These are phyloP conservation scores for Corythoichthys haematopterus DNA, from an alignment of 2,113 vertebrate species.

Conservation along the genomic window DNA sequence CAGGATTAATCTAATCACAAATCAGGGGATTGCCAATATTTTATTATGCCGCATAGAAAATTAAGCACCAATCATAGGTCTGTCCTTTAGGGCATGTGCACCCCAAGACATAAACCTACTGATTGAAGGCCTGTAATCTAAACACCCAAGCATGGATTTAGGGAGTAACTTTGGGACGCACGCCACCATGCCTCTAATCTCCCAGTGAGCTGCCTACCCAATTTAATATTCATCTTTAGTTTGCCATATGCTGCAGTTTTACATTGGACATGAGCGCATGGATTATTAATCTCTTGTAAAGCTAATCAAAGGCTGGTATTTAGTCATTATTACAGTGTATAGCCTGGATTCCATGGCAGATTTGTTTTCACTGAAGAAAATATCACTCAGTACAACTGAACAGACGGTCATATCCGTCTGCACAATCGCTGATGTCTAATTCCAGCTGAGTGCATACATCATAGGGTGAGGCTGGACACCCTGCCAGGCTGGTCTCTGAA, in stretches of 20 bases:
- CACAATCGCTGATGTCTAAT: slow-evolving; percentile 1
- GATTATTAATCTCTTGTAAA: slow-evolving; percentile 43
- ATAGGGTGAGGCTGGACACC: slow-evolving; percentile 7
- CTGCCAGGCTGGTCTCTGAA: slow-evolving; percentile 7
- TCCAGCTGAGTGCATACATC: slow-evolving; percentile 29
- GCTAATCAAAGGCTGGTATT: slow-evolving; percentile 50
- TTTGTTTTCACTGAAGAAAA: neutral
- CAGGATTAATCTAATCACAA: slow-evolving; percentile 58
- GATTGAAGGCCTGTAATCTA: slow-evolving; percentile 52
- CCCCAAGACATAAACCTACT: slow-evolving; percentile 29
- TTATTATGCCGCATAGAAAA: slow-evolving; percentile 31
- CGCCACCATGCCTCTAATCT: slow-evolving; percentile 48
- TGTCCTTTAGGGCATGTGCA: slow-evolving; percentile 21
- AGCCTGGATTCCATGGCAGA: slow-evolving; percentile 20
- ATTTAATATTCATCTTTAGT: slow-evolving; percentile 56
- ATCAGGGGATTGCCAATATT: slow-evolving; percentile 46
- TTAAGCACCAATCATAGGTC: slow-evolving; percentile 27
- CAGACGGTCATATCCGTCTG: slow-evolving; percentile 17
- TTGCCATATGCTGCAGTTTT: slow-evolving; percentile 51
- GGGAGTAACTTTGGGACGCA: slow-evolving; percentile 30
- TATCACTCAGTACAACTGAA: neutral
- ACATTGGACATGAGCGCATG: slow-evolving; percentile 25
- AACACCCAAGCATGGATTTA: slow-evolving; percentile 20
- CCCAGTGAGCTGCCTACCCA: slow-evolving; percentile 29
- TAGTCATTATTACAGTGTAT: slow-evolving; percentile 15